phyloP scores from a whole-genome alignment of 2,113 vertebrate species.

The Otocyon megalotis region DNA sequence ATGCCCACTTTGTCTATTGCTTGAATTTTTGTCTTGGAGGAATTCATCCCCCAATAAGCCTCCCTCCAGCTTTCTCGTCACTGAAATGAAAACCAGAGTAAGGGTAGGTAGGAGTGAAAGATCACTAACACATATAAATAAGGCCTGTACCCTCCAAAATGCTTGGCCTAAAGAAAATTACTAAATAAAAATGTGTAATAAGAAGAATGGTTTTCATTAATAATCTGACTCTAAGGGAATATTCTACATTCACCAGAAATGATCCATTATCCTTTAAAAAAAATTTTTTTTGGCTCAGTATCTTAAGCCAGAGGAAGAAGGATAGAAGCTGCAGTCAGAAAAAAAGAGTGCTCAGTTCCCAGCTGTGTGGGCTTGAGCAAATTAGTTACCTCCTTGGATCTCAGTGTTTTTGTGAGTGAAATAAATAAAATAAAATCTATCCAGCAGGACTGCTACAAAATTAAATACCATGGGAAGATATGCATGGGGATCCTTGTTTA shows the following conservation, averaged over 20 bases:
- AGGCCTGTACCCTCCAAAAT: neutral
- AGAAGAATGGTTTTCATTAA: conserved; percentile 10
- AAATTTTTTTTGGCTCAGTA: neutral
- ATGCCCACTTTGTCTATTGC: neutral
- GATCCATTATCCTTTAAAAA: neutral
- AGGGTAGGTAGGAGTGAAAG: neutral
- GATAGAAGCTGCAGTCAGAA: neutral
- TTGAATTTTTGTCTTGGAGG: neutral
- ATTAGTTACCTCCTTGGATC: neutral
- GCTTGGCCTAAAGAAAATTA: neutral
- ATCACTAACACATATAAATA: neutral
- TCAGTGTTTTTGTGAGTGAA: neutral
- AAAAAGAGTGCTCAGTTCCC: neutral
- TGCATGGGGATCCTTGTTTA: neutral
- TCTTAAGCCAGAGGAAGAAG: neutral
- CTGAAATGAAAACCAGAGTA: neutral
- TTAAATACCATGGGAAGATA: neutral
- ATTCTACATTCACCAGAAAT: conserved; percentile 28
- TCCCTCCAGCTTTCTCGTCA: neutral
- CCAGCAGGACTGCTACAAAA: neutral
- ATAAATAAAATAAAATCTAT: neutral
- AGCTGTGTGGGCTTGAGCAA: neutral
- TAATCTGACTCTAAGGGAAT: neutral
- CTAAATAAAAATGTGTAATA: neutral
- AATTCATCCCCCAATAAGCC: neutral